Base-by-base conservation (phyloP, 2,888 invertebrate species). In the Cryptus viduatorius region DNA sequence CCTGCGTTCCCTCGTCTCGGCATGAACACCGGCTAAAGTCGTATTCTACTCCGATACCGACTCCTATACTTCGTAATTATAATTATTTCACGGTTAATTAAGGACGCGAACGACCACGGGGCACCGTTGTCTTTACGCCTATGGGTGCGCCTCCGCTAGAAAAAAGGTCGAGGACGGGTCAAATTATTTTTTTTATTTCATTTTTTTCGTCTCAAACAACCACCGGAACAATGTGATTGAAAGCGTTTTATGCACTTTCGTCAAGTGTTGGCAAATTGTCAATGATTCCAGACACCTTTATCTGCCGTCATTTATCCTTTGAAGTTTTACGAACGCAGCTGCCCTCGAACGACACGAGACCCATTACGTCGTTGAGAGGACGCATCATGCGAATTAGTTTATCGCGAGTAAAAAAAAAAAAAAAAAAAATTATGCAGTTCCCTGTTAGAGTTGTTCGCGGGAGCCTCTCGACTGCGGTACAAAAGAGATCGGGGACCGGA, bases 1-100 rank as follows among this genome's bases (percentile, higher is more conserved):
- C 24, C 2, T 24, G 24, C 24, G 24, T 24, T 64, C 42, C n/a
- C 14, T 56, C 67, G 67, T 75, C 67, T 59, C 59, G 46, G 69
- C 44, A 46, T 29, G 42, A 46, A 64, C 56, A 72, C 10, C 24
- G 24, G n/a, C 24, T 48, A n/a, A 50, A 12, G n/a, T 44, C 37
- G 42, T 44, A 37, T 56, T 56, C 16, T 10, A 24, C 19, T 10
- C 19, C 24, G 1, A 67, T 50, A n/a, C n/a, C 37, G 56, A 68
- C 46, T 56, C 59, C 7, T 64, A 53, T 19, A 86, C 81, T 85
- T 88, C 86, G 88, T 88, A 91, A 92, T 92, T 91, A 90, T 89
- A 90, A 89, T 91, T 87, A 89, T 90, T 91, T 91, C 90, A 90
- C 87, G 89, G 89, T 88, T 88, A 90, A 90, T 91, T 90, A 89